These are phyloP conservation scores for Helleia helle DNA, from an alignment of 2,888 invertebrate species.

Conservation along the genomic window DNA sequence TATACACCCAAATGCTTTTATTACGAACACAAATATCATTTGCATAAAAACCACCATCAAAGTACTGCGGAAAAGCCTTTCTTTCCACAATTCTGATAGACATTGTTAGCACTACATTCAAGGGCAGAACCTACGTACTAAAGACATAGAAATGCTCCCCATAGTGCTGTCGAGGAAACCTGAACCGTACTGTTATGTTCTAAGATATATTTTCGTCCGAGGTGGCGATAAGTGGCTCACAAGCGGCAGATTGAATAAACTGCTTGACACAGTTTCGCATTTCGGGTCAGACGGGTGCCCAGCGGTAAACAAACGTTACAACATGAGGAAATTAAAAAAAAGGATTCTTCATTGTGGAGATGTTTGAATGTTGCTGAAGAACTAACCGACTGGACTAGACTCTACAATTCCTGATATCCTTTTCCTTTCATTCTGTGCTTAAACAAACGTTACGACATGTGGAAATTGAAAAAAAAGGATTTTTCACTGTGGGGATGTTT, in stretches of 20 bases:
- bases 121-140: conserved; percentile 53
- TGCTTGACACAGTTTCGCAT: conserved; percentile 72
- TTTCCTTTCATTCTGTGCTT: too few relatives aligned
- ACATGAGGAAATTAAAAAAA: conserved; percentile 43
- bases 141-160: conserved; percentile 44
- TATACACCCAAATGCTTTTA: too few relatives aligned
- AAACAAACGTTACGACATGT: too few relatives aligned
- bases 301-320: conserved; percentile 56
- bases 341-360: too few relatives aligned
- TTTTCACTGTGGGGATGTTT: too few relatives aligned
- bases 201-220: conserved; percentile 36
- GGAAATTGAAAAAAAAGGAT: too few relatives aligned
- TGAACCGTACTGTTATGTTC: conserved; percentile 30
- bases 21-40: too few relatives aligned
- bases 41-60: background rate
- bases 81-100: conserved; percentile 15
- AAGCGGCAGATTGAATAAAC: conserved; percentile 70
- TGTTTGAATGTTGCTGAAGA: too few relatives aligned
- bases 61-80: conserved; percentile 10
- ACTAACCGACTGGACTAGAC: too few relatives aligned
- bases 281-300: conserved; percentile 68
- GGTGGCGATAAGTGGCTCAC: conserved; percentile 35
- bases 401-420: too few relatives aligned
- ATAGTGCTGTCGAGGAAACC: conserved; percentile 27
- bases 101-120: conserved; percentile 50